phyloP scores from a whole-genome alignment of 2,888 invertebrate genomes.

The Sesia bembeciformis region DNA sequence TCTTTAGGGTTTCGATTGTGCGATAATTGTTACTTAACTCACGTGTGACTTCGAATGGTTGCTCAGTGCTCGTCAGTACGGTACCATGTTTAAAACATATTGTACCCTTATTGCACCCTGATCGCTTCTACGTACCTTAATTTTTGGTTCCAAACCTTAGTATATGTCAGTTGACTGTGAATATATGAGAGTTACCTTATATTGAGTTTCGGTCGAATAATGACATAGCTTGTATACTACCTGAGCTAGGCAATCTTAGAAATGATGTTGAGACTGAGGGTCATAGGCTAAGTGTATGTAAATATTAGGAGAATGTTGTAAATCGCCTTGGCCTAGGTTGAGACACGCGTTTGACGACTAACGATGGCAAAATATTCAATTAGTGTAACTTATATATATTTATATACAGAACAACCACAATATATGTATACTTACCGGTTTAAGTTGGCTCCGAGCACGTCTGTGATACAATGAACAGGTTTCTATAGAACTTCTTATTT shows the following conservation, averaged over 20 bases:
- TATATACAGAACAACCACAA: constrained; percentile 27
- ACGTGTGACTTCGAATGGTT: constrained; percentile 61
- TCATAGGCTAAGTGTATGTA: constrained; percentile 71
- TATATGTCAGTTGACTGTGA: constrained; percentile 60
- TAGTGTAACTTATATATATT: constrained; percentile 24
- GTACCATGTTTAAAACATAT: constrained; percentile 53
- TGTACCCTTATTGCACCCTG: constrained; percentile 45
- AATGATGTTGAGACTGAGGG: constrained; percentile 69
- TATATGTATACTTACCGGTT: constrained; percentile 33
- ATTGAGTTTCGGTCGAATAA: constrained; percentile 49
- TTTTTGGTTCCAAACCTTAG: constrained; percentile 36
- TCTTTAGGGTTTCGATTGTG: constrained; percentile 61
- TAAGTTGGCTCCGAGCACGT: constrained; percentile 56
- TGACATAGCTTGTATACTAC: constrained; percentile 56
- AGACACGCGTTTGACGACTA: constrained; percentile 47
- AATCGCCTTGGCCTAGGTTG: constrained; percentile 69
- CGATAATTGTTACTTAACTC: constrained; percentile 71
- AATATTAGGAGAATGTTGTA: constrained; percentile 71
- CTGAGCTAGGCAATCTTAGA: constrained; percentile 60
- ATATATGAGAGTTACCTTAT: constrained; percentile 55
- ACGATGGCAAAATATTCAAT: constrained; percentile 59
- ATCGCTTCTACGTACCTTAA: constrained; percentile 42
- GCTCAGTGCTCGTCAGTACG: constrained; percentile 54
- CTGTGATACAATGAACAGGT: constrained; percentile 69
- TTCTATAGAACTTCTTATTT: constrained; percentile 29